Percentiles rank a stretch among this genome's conserved stretches.
Evolutionary conservation across 2,113 vertebrate genomes (phyloP).

Genomic region (Podiceps cristatus): DNA sequence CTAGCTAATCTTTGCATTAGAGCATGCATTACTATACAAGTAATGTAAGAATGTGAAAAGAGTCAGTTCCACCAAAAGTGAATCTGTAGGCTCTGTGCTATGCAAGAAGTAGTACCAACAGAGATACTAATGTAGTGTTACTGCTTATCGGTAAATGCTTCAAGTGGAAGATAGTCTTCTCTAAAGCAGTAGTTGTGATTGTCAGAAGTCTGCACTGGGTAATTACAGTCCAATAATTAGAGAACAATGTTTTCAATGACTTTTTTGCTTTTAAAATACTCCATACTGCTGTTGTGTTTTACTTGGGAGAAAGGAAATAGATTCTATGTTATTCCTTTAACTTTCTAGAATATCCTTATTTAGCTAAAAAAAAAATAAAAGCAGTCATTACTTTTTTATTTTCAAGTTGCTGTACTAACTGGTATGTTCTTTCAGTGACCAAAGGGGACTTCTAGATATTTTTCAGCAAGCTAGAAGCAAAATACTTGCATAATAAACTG

Average conservation of each 20-base stretch:
- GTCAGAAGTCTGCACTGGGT: background rate
- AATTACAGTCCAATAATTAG: background rate
- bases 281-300: background rate
- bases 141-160: background rate
- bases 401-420: background rate
- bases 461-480: background rate
- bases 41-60: background rate
- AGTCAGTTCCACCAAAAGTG: background rate
- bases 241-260: background rate
- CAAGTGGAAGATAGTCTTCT: background rate
- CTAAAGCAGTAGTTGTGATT: background rate
- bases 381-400: background rate
- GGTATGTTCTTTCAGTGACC: background rate
- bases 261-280: background rate
- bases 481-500: background rate
- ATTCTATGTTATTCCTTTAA: background rate
- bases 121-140: background rate
- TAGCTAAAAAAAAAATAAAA: background rate
- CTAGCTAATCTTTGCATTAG: background rate
- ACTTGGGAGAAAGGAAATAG: background rate
- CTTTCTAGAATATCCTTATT: background rate
- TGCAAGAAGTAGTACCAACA: fast-evolving
- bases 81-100: background rate
- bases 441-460: background rate
- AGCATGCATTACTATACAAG: background rate